Evolutionary conservation across 1,140 invertebrate species (phyloP), one percentile per base, ranked within the genome.

Genomic region (Heliconius hermathena): DNA sequence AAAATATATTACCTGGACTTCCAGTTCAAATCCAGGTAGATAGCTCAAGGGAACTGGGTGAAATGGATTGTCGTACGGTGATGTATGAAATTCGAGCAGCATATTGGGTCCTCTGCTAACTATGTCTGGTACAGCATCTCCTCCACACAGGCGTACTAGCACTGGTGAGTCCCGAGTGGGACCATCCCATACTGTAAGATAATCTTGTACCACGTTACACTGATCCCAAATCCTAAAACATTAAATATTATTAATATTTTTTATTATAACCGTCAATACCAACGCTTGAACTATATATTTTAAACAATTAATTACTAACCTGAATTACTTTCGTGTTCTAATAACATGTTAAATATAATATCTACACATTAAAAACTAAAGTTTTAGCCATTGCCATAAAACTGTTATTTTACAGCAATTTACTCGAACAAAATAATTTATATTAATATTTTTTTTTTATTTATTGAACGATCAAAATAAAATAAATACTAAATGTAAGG

Each of bases 121-220:
- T 79, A 98, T 97, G 89, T 97, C 97, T 16, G 97, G 97, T 6
- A 98, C 96, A 2, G 96, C 96, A 86, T 98, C 97, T 4, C 97
- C 97, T n/a, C 97, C 97, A 89, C 97, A 98, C 73, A 98, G 95
- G 79, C 97, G 95, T 8, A 97, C 96, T 46, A 98, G 92, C 9
- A 97, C 96, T 3, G 97, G 97, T 57, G 97, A 97, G 29, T 95
- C 95, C 18, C 95, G 95, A 2, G 96, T 96, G n/a, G 96, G 96
- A 0, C 97, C 97, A 86, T 98, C 97, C 94, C 97, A 97, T 79
- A 98, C 97, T 29, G 97, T 97, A 79, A 98, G 92, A 89, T 97
- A 97, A 93, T 98, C 97, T 90, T 97, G 97, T 36, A 97, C 97
- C 78, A 97, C 96, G 90, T 97, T 97, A 89, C 97, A 97, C 89